Conservation (phyloP, 35 echinoderm and acorn worm genomes). For the Apostichopus californicus region DNA sequence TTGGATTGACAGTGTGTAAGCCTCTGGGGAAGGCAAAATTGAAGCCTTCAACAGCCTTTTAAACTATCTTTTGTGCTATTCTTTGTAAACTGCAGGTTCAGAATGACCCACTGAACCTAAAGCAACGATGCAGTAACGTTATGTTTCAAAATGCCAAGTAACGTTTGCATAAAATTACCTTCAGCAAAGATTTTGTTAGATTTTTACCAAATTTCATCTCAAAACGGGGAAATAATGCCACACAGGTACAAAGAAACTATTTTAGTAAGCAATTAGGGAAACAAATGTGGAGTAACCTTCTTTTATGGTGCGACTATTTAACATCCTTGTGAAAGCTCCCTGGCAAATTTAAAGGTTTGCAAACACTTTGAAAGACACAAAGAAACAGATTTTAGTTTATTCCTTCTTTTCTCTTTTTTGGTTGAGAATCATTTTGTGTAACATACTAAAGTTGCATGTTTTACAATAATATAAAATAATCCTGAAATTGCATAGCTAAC, state of each 20-base stretch:
- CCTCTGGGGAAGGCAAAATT: too few relatives aligned
- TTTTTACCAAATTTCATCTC: too few relatives aligned
- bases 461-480: neutral
- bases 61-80: too few relatives aligned
- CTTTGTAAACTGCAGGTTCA: too few relatives aligned
- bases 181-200: too few relatives aligned
- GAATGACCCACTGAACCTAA: too few relatives aligned
- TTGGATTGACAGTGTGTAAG: too few relatives aligned
- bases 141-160: too few relatives aligned
- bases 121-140: too few relatives aligned
- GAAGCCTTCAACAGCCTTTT: too few relatives aligned
- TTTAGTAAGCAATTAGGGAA: neutral
- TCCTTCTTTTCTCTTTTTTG: neutral
- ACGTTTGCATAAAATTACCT: too few relatives aligned
- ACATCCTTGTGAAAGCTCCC: constrained; percentile 20
- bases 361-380: neutral
- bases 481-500: neutral
- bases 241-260: neutral
- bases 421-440: neutral
- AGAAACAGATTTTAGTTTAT: neutral
- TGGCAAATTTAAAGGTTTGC: constrained; percentile 27
- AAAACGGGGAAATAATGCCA: too few relatives aligned
- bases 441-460: neutral
- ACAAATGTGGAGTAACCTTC: neutral
- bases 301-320: neutral